Conservation (phyloP, 2,113 vertebrate species). For the Proteles cristata region DNA sequence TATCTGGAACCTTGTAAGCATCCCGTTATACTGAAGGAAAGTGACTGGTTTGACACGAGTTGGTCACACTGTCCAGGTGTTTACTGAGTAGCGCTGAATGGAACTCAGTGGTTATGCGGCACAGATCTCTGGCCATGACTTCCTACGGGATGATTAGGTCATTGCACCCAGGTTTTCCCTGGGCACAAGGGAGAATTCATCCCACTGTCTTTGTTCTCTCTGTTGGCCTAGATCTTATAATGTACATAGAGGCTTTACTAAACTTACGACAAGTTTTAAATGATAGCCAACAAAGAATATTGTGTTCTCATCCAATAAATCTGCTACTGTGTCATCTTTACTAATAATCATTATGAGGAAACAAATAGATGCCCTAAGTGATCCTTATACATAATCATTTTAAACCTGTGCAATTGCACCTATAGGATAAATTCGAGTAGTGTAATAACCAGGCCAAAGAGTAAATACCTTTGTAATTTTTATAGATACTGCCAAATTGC, state of each 20-base stretch:
- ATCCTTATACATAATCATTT: background rate
- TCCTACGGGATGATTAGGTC: background rate
- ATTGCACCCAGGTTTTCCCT: background rate
- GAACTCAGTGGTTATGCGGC: background rate
- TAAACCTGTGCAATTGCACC: background rate
- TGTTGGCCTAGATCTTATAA: background rate
- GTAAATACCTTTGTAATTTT: background rate
- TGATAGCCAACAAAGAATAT: background rate
- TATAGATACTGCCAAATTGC: background rate
- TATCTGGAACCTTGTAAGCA: background rate
- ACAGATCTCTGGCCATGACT: background rate
- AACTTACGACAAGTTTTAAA: background rate
- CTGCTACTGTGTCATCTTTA: background rate
- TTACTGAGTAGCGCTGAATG: background rate
- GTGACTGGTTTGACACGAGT: background rate
- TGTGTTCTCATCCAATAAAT: background rate
- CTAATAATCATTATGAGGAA: background rate
- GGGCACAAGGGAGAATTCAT: background rate
- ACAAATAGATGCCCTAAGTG: background rate
- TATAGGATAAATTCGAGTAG: background rate
- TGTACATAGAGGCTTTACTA: background rate
- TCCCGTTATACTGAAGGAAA: background rate
- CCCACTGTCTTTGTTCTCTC: background rate
- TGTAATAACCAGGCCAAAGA: background rate
- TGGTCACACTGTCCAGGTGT: background rate